Percentiles rank a stretch among this genome's conserved stretches.
Evolutionary conservation across 2,888 invertebrate species (phyloP).

Genomic region (Agrochola circellaris): DNA sequence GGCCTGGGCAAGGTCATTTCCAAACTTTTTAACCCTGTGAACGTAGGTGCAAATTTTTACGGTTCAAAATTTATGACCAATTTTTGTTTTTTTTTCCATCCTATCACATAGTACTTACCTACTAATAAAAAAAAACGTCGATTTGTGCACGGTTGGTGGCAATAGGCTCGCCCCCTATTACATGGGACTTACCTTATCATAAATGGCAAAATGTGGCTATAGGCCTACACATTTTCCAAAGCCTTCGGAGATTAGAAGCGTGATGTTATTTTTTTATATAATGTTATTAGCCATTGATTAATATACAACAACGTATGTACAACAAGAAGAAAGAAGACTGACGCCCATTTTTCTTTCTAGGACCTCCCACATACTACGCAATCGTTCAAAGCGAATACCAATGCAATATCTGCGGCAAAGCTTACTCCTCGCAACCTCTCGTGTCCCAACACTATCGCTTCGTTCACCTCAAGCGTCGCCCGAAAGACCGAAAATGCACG

Average conservation of each 20-base stretch:
- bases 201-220: not conserved
- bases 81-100: too few species aligned
- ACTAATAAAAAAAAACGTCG: too few species aligned
- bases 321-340: conserved; percentile 53
- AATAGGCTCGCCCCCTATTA: not conserved
- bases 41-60: too few species aligned
- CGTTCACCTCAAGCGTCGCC: conserved; percentile 77
- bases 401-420: conserved; percentile 74
- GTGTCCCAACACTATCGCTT: conserved; percentile 80
- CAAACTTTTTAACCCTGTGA: too few species aligned
- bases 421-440: conserved; percentile 73
- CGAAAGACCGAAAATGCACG: conserved; percentile 74
- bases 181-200: not conserved
- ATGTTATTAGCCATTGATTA: not conserved
- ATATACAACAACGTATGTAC: not conserved
- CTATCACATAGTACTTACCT: too few species aligned
- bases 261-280: not conserved
- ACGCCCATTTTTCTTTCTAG: conserved; percentile 77
- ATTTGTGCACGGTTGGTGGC: not conserved
- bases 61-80: too few species aligned
- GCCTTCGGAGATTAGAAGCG: not conserved
- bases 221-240: not conserved
- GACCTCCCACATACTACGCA: conserved; percentile 67
- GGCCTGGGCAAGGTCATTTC: too few species aligned
- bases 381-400: conserved; percentile 65